Evolutionary conservation across 1,140 invertebrate genomes (phyloP), one percentile per base, ranked within the genome.

Genomic region (Phymorhynchus buccinoides): DNA sequence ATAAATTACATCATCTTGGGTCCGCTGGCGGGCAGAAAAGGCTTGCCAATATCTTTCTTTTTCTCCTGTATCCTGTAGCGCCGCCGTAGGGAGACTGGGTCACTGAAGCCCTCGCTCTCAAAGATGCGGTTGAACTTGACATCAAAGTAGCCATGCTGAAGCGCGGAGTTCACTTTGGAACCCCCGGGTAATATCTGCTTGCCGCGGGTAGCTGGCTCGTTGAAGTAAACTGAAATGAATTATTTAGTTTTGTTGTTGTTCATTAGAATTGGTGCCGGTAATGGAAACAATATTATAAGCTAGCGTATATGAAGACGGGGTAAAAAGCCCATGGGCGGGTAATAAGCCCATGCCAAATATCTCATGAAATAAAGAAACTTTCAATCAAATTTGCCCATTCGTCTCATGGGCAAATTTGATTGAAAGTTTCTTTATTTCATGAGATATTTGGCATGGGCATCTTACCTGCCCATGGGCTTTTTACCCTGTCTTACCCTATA

Each of bases 121-220:
- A 93, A 86, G 0, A 93, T 86, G 44, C 93, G 86, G 30, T 77
- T 75, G 90, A 91, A 94, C 87, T 90, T 92, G 44, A 92, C 90
- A 16, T 81, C 80, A 86, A 94, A 93, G 85, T 94, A 94, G 35
- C 93, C 93, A 87, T 85, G 86, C 85, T 93, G 91, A 32, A 88
- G 62, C 27, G 91, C 91, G 71, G 90, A 91, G 85, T 87, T 89
- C 30, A 86, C 84, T 89, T 93, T 94, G 27, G 68, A 85, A 12
- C 90, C 90, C 41, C 92, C 92, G 71, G 91, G 90, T 9, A 93
- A 71, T 87, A 94, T 90, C 85, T 93, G 92, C 88, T 92, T 93
- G 4, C 92, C 93, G 88, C 93, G 93, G 39, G 87, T 71, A 35
- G 93, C 90, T 71, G 91, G 83, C 82, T 91, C 90, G 90, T 94